Conservation (phyloP, 2,113 vertebrate species). For the Copsychus sechellarum region DNA sequence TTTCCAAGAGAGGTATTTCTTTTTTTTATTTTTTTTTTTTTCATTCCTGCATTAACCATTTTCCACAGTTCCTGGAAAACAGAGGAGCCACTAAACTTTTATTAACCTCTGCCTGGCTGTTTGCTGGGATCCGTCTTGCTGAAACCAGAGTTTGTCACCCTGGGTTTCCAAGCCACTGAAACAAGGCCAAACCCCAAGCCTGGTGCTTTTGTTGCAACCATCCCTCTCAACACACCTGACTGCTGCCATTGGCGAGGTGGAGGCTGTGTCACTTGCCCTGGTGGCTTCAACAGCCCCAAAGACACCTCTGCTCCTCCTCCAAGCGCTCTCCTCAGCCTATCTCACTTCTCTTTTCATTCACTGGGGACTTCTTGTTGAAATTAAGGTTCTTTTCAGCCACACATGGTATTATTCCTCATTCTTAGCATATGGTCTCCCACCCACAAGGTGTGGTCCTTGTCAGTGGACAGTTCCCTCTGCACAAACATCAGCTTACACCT, state of each 20-base stretch:
- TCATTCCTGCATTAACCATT: neutral
- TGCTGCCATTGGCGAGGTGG: accelerated
- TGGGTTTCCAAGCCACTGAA: neutral
- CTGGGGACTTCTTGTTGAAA: neutral
- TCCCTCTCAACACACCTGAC: accelerated
- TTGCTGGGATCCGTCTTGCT: neutral
- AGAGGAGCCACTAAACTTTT: neutral
- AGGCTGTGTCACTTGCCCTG: accelerated
- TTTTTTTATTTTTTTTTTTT: neutral
- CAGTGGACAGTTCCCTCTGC: neutral
- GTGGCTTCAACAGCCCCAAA: neutral
- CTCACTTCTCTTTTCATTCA: neutral
- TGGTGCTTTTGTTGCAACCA: neutral
- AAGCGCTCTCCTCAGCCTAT: neutral
- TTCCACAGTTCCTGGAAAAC: neutral
- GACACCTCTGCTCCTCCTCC: neutral
- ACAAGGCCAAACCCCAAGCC: accelerated
- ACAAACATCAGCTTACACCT: neutral
- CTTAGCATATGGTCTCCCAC: neutral
- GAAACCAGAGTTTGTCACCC: neutral
- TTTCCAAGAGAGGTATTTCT: neutral
- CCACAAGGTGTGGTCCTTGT: neutral
- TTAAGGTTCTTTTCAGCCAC: neutral
- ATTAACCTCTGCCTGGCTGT: neutral
- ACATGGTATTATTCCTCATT: neutral